A percentile compares a stretch with the other conserved stretches of the same genome.
Conservation (phyloP, 2,797 vertebrate genomes). For the Podarcis siculus region DNA sequence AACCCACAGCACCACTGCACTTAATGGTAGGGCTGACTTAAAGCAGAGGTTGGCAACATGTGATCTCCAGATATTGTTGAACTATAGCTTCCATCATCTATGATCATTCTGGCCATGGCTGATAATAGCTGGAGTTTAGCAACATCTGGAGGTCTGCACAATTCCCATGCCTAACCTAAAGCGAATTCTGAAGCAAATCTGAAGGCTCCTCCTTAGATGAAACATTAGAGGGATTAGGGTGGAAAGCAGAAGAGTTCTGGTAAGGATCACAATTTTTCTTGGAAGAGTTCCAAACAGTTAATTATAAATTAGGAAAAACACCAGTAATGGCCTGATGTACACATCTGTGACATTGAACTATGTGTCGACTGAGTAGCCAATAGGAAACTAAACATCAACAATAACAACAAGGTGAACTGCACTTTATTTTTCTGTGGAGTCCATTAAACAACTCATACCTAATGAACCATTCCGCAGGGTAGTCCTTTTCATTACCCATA, state of each 20-base stretch:
- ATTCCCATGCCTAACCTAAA: not conserved
- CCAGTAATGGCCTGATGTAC: not conserved
- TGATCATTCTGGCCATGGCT: too few relatives aligned
- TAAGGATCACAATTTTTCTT: not conserved
- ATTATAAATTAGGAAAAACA: not conserved
- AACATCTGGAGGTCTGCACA: too few relatives aligned
- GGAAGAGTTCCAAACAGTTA: not conserved
- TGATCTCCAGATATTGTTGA: too few relatives aligned
- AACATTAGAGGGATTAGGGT: not conserved
- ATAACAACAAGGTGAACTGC: not conserved
- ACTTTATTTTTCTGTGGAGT: not conserved
- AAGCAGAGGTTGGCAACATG: too few relatives aligned
- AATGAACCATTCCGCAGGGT: not conserved
- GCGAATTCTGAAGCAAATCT: not conserved
- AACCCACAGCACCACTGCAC: too few relatives aligned
- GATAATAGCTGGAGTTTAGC: too few relatives aligned
- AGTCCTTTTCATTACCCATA: not conserved
- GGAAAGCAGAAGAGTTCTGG: not conserved
- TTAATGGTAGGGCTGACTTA: too few relatives aligned
- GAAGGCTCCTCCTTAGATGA: not conserved
- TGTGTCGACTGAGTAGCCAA: not conserved
- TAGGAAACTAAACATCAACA: not conserved
- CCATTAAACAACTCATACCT: not conserved
- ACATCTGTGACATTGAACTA: not conserved
- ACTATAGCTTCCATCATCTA: too few relatives aligned